phyloP scores from a whole-genome alignment of 2,113 vertebrate species.

The Engraulis encrasicolus region DNA sequence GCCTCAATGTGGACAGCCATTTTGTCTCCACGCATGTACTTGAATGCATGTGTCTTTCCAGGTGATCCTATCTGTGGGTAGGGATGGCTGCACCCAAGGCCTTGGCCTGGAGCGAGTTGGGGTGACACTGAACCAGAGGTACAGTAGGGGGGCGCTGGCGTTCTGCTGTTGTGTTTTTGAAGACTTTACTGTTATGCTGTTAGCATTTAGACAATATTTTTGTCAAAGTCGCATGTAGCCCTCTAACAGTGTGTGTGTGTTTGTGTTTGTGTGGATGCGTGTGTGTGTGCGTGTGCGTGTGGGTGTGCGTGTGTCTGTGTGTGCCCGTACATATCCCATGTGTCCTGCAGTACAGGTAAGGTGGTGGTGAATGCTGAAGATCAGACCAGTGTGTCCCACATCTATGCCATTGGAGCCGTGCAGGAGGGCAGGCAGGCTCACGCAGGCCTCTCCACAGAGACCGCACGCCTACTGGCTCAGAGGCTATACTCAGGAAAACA shows the following conservation, averaged over 20 bases:
- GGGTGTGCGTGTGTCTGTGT: background rate
- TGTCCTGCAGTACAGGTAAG: constrained; percentile 76
- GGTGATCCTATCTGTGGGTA: constrained; percentile 82
- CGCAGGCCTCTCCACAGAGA: constrained; percentile 83
- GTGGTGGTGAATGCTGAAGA: constrained; percentile 82
- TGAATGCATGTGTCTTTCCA: constrained; percentile 55
- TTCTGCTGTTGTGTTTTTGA: background rate
- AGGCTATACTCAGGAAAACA: constrained; percentile 75
- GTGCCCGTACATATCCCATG: no score
- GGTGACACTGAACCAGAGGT: constrained; percentile 82
- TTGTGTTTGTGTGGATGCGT: background rate
- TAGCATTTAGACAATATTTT: no score
- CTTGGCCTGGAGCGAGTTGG: constrained; percentile 82
- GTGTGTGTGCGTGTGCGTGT: background rate
- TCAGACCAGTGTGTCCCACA: constrained; percentile 79
- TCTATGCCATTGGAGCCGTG: constrained; percentile 82
- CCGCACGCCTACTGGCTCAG: constrained; percentile 75
- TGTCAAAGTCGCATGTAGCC: no score
- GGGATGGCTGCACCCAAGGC: constrained; percentile 78
- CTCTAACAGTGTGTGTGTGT: no score
- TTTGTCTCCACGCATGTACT: background rate
- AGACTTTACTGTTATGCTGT: background rate
- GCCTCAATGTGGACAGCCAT: no score
- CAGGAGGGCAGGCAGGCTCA: constrained; percentile 79
- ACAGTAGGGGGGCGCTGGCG: constrained; percentile 54